A percentile compares a stretch with the other conserved stretches of the same genome.
Conservation (phyloP, 2,888 invertebrate genomes). For the Agrilus biguttatus region DNA sequence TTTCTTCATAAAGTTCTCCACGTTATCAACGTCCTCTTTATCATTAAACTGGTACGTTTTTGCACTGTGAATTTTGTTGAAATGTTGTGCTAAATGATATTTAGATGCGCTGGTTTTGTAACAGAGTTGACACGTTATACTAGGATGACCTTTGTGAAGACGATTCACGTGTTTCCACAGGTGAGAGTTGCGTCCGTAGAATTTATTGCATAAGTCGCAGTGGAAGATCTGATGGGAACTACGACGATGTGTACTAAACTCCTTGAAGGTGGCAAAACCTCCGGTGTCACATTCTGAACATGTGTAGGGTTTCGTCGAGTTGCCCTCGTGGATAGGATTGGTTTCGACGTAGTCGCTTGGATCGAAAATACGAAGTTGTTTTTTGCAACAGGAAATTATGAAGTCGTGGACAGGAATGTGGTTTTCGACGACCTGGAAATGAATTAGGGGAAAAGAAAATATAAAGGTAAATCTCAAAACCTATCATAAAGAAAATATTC, state of each 20-base stretch:
- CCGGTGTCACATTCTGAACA: slow-evolving; percentile 21
- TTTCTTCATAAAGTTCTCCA: slow-evolving; percentile 22
- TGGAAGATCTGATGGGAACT: slow-evolving; percentile 39
- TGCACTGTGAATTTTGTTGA: slow-evolving; percentile 35
- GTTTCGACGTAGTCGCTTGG: slow-evolving; percentile 34
- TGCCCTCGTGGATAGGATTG: slow-evolving; percentile 18
- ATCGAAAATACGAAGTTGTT: slow-evolving; percentile 28
- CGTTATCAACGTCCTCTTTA: slow-evolving; percentile 4
- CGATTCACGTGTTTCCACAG: slow-evolving; percentile 48
- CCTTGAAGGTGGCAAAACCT: slow-evolving; percentile 33
- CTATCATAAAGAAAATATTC: no score
- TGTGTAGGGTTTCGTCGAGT: slow-evolving; percentile 13
- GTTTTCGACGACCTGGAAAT: slow-evolving; percentile 20
- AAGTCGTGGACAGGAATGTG: slow-evolving; percentile 41
- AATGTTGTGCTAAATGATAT: slow-evolving; percentile 40
- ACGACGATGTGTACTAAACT: slow-evolving; percentile 37
- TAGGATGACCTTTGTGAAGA: slow-evolving; percentile 41
- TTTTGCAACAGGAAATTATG: slow-evolving; percentile 27
- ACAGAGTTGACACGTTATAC: slow-evolving; percentile 42
- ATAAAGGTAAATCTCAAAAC: no score
- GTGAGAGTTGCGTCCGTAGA: slow-evolving; percentile 43
- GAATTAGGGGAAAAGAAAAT: slow-evolving; percentile 19
- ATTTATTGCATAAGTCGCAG: slow-evolving; percentile 45
- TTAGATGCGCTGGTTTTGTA: slow-evolving; percentile 43
- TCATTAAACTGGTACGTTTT: slow-evolving; percentile 13